Base-by-base conservation (phyloP, 1,140 invertebrate species). In the Ceratina japonica region DNA sequence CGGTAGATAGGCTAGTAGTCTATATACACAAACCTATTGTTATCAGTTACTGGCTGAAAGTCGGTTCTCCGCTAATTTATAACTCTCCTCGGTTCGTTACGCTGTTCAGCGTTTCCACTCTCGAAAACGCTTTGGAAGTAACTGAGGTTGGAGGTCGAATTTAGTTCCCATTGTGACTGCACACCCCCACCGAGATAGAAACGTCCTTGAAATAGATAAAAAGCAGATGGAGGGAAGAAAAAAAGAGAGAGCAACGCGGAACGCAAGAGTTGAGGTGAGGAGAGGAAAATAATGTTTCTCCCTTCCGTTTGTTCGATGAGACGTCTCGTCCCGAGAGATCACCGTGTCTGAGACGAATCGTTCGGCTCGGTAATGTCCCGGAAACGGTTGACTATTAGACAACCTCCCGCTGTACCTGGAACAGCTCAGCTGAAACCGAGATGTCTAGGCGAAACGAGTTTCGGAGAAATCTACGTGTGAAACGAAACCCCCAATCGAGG, bases 81-180 rank as follows among this genome's bases (percentile, higher is more conserved):
- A 44, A 44, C 37, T 44, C 5, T 44, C 37, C 37, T 44, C 37
- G 27, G 27, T 31, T 31, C 37, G 10, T 44, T 44, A 31, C 4
- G 27, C 27, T 31, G 37, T 8, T 44, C 37, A 44, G 37, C 37
- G 37, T 0, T 44, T 44, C 27, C 27, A 31, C 27, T 4, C 27
- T 31, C 37, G 5, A 7, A 44, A 44, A 7, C 37, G 2, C 5
- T 44, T 44, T 44, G 37, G 5, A 44, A 10, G 10, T 44, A 44
- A 3, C 5, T 44, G 37, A 44, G 7, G 37, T 44, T 59, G 66
- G 51, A 61, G 24, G 56, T 85, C 75, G 83, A 86, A 86, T 86
- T 86, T 85, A 86, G 73, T 77, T 72, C 72, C 80, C 81, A 86
- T 86, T 86, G 84, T 86, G 71, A 74, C 71, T 31, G 73, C 37